phyloP scores from a whole-genome alignment of 1,140 invertebrate genomes.

The Semibalanus balanoides region DNA sequence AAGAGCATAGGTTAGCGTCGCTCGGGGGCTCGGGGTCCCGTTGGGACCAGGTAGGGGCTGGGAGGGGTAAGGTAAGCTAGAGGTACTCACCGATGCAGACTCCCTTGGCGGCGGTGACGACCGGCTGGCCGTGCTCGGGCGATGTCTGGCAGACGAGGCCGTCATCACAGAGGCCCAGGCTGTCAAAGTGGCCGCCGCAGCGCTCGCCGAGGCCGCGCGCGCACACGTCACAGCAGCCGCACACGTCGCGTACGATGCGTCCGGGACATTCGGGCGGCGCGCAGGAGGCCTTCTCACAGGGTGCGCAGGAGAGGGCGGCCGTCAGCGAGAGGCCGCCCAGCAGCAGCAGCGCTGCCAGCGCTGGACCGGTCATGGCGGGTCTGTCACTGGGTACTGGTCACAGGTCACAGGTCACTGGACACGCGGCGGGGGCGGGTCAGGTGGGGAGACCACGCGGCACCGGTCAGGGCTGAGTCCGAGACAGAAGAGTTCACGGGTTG shows the following conservation, averaged over 20 bases:
- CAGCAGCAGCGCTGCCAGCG: not conserved
- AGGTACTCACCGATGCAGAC: not conserved
- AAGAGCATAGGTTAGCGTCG: too few species aligned
- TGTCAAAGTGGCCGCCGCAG: not conserved
- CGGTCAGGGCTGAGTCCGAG: too few species aligned
- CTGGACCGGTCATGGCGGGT: not conserved
- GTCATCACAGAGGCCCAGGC: not conserved
- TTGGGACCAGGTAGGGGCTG: too few species aligned
- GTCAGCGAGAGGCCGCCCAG: not conserved
- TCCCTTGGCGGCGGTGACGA: not conserved
- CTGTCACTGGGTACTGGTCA: too few species aligned
- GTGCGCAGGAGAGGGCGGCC: not conserved
- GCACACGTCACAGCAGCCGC: constrained; percentile 11
- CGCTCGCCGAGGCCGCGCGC: constrained; percentile 10
- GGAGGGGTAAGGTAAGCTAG: too few species aligned
- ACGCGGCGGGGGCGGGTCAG: too few species aligned
- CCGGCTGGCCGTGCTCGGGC: not conserved
- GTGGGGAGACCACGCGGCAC: too few species aligned
- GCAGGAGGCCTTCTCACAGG: not conserved
- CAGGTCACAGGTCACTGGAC: not conserved
- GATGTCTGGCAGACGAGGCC: not conserved
- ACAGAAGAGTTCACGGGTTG: too few species aligned
- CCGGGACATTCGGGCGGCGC: not conserved
- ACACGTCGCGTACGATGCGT: constrained; percentile 8
- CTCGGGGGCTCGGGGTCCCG: too few species aligned